Evolutionary conservation across 2,797 vertebrate genomes (phyloP), one percentile per base, ranked within the genome.

Genomic region (Bryconaethiops microstoma): DNA sequence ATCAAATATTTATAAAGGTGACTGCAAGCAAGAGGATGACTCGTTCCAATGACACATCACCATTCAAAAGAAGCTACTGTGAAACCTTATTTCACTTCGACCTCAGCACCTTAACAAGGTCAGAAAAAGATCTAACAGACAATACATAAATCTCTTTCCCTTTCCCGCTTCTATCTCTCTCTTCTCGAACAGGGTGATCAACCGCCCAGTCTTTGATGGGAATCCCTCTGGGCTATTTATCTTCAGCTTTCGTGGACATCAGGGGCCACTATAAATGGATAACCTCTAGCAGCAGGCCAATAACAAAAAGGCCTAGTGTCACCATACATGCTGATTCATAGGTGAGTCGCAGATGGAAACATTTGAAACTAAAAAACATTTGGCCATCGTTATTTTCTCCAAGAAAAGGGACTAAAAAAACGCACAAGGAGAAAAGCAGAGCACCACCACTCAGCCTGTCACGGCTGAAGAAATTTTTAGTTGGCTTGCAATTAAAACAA

Each of bases 1-100:
- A 89, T 92, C 87, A 92, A 92, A 92, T 93, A 94, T 93, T 92
- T 91, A 91, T 90, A 90, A 81, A 92, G 88, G 83, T 72, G 72
- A 89, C 87, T 50, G 72, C 50, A 50, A 68, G 23, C 55, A 81
- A 72, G 63, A 76, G 55, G 73, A 79, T 48, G 12, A 52, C 80
- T 86, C 86, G 90, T 91, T 92, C 85, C 89, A 85, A 89, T 87
- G 79, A 54, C 71, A 89, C 74, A 87, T 76, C 63, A 82, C 63
- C 60, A 69, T 75, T 77, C 10, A 39, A 69, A 79, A 29, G 45
- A 69, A 54, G 70, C 65, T 70, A 42, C 70, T 80, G 55, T 21
- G 52, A 67, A 76, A 62, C n/a, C 68, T 74, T 59, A 73, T 87
- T 87, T 84, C 78, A 88, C 84, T 82, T 72, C 81, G 52, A 50